phyloP scores from a whole-genome alignment of 1,140 invertebrate species.

The Phymastichus coffea region DNA sequence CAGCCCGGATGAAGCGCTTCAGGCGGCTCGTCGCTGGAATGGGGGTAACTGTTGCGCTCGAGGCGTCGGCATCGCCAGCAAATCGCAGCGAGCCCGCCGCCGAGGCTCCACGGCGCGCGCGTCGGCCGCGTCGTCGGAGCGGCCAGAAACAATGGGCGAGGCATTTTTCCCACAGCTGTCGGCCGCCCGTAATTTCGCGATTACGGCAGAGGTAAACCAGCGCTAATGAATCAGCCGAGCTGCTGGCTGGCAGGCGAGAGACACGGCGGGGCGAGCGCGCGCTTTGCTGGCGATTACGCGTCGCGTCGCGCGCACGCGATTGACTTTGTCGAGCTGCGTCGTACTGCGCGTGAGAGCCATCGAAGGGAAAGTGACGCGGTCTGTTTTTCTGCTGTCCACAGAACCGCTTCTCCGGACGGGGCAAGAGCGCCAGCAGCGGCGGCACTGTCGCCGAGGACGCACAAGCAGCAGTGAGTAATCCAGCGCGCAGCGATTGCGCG shows the following conservation, averaged over 20 bases:
- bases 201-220: too few relatives aligned
- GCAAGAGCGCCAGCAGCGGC: slow-evolving; percentile 29
- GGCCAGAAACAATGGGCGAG: too few relatives aligned
- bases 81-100: too few relatives aligned
- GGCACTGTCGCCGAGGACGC: slow-evolving; percentile 32
- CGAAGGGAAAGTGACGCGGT: neutral
- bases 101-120: too few relatives aligned
- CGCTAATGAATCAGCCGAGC: neutral
- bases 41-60: too few relatives aligned
- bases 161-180: too few relatives aligned
- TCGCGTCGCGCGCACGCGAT: too few relatives aligned
- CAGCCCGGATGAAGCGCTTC: slow-evolving; percentile 21
- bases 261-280: neutral
- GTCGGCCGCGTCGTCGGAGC: too few relatives aligned
- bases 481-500: neutral
- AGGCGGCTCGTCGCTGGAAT: slow-evolving; percentile 2
- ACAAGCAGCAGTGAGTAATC: slow-evolving; percentile 44
- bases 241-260: neutral
- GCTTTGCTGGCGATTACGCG: neutral
- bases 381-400: slow-evolving; percentile 30
- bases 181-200: too few relatives aligned
- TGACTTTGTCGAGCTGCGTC: too few relatives aligned
- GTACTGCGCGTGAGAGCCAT: too few relatives aligned
- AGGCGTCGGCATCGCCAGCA: too few relatives aligned
- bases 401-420: slow-evolving; percentile 41